A percentile compares a stretch with the other conserved stretches of the same genome.
phyloP scores from a whole-genome alignment of 2,888 invertebrate genomes.

The Lutraria lutraria region DNA sequence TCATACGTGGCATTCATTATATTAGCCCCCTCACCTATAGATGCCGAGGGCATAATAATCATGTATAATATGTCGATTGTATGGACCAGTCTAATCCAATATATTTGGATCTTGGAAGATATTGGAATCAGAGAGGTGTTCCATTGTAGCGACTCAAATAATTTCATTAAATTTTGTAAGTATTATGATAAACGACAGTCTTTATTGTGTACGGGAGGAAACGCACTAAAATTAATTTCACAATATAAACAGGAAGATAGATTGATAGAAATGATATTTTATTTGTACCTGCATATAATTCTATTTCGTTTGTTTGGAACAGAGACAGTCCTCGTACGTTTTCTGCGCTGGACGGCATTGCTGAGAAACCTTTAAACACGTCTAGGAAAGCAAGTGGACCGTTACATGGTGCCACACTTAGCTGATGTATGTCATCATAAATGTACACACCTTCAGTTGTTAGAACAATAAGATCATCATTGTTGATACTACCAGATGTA shows the following conservation, averaged over 20 bases:
- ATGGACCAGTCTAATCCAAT: too few relatives aligned
- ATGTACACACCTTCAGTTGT: slow-evolving; percentile 47
- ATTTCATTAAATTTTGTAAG: neutral
- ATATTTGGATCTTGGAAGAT: too few relatives aligned
- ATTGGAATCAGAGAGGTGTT: too few relatives aligned
- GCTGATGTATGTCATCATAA: slow-evolving; percentile 44
- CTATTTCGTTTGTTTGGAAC: neutral
- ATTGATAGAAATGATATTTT: neutral
- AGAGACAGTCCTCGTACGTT: neutral
- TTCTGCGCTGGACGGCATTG: neutral
- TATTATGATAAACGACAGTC: neutral
- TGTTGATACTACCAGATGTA: neutral
- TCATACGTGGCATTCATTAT: neutral
- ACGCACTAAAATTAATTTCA: neutral
- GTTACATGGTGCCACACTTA: slow-evolving; percentile 40
- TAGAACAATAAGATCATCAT: slow-evolving; percentile 46
- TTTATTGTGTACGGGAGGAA: neutral
- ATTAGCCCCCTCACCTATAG: neutral
- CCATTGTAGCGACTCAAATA: neutral
- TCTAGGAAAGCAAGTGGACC: neutral
- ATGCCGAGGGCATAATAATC: too few relatives aligned
- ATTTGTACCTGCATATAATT: neutral
- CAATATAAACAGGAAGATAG: neutral
- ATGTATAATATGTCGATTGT: too few relatives aligned
- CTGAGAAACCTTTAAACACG: neutral